A percentile compares a stretch with the other conserved stretches of the same genome.
These are phyloP conservation scores for Thelaira solivaga DNA, from an alignment of 2,888 invertebrate genomes.

Conservation along the genomic window DNA sequence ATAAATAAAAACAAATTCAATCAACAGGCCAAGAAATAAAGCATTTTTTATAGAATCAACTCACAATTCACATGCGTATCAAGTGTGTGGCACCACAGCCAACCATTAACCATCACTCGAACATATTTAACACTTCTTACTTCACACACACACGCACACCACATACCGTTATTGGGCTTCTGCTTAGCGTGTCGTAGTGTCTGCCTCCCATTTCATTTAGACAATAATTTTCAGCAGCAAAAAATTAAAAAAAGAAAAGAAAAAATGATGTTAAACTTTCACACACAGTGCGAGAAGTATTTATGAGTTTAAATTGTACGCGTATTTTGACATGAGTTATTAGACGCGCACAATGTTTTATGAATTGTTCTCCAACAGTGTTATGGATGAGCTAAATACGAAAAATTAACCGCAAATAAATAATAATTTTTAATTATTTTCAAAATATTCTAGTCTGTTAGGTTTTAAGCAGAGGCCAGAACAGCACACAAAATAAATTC, in stretches of 20 bases:
- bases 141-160: background rate
- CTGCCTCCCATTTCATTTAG: background rate
- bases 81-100: slow-evolving; percentile 8
- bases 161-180: background rate
- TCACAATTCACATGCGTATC: slow-evolving; percentile 53
- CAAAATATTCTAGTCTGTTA: slow-evolving; percentile 52
- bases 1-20: slow-evolving; percentile 39
- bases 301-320: slow-evolving; percentile 61
- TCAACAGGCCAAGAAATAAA: slow-evolving; percentile 55
- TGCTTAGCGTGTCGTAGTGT: background rate
- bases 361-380: slow-evolving; percentile 66
- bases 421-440: slow-evolving; percentile 70
- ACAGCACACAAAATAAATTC: no score
- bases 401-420: slow-evolving; percentile 69
- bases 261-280: no score
- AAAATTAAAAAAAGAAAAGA: no score
- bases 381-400: slow-evolving; percentile 66
- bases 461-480: slow-evolving; percentile 16
- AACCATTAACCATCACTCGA: background rate
- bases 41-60: slow-evolving; percentile 32
- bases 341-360: slow-evolving; percentile 65
- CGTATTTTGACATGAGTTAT: slow-evolving; percentile 61
- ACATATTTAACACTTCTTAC: background rate
- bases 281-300: slow-evolving; percentile 36
- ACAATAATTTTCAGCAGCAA: slow-evolving; percentile 3